Percentiles rank a stretch among this genome's conserved stretches.
Evolutionary conservation across 2,888 invertebrate species (phyloP).

Genomic region (Zeuzera pyrina): DNA sequence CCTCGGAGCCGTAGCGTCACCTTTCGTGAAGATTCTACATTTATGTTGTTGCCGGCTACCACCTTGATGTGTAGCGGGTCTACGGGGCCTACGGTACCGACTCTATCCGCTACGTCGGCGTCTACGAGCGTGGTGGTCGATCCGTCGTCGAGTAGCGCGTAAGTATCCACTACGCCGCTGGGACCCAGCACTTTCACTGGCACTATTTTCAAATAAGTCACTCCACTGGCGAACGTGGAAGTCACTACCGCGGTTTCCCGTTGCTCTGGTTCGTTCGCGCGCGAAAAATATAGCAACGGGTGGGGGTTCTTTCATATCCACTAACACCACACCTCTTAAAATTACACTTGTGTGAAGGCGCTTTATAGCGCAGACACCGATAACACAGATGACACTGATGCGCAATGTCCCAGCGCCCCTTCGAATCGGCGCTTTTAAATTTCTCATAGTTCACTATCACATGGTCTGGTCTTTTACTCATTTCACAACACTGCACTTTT

Average conservation of each 20-base stretch:
- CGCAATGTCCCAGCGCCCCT: neutral
- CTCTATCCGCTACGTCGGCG: slow-evolving; percentile 1
- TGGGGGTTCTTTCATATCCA: too few species aligned
- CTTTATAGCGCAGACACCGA: neutral
- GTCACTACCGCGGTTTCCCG: neutral
- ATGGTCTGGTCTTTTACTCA: neutral
- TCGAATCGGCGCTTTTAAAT: neutral
- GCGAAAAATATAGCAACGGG: too few species aligned
- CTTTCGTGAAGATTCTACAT: too few species aligned
- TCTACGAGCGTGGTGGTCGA: slow-evolving; percentile 11
- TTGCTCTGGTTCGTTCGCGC: too few species aligned
- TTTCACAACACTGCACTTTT: neutral
- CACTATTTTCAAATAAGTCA: slow-evolving; percentile 9
- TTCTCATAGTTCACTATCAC: neutral
- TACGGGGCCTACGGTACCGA: slow-evolving; percentile 8
- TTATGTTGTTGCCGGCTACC: too few species aligned
- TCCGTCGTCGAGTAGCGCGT: slow-evolving; percentile 13
- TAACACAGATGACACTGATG: neutral
- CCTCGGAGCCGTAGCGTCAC: neutral
- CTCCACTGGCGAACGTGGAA: neutral
- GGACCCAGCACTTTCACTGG: slow-evolving; percentile 8
- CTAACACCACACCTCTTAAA: neutral
- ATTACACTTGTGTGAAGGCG: neutral
- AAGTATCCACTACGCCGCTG: slow-evolving; percentile 5
- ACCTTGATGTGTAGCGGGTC: slow-evolving; percentile 4